These are phyloP conservation scores for Synergus japonicus DNA, from an alignment of 2,888 invertebrate species.

Conservation along the genomic window DNA sequence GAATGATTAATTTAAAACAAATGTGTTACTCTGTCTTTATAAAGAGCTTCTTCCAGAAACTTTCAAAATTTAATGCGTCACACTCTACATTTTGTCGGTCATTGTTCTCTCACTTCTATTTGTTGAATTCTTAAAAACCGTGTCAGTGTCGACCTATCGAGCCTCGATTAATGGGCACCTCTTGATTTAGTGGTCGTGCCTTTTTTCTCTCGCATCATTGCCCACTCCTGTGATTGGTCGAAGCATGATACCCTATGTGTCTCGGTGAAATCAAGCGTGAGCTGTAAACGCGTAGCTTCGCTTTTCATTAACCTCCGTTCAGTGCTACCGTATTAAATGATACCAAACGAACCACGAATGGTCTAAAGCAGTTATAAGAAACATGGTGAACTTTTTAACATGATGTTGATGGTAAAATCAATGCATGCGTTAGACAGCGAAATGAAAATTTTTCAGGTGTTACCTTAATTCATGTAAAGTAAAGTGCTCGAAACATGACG, in stretches of 20 bases:
- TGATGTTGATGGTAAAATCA: not conserved
- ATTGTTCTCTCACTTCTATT: slow-evolving; percentile 5
- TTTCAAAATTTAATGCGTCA: not conserved
- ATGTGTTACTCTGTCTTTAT: not conserved
- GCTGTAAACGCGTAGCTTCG: slow-evolving; percentile 55
- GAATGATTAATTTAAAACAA: not conserved
- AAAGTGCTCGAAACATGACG: not conserved
- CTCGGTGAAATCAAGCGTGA: slow-evolving; percentile 73
- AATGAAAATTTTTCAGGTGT: not conserved
- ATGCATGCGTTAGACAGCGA: not conserved
- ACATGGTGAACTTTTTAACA: slow-evolving; percentile 50
- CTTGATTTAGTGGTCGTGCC: slow-evolving; percentile 67
- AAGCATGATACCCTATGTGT: slow-evolving; percentile 66
- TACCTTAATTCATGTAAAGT: not conserved
- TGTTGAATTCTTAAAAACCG: slow-evolving; percentile 28
- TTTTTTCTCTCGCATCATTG: slow-evolving; percentile 61
- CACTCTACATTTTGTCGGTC: slow-evolving; percentile 13
- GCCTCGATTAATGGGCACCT: slow-evolving; percentile 55
- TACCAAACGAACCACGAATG: slow-evolving; percentile 55
- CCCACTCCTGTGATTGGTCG: slow-evolving; percentile 67
- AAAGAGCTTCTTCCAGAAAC: not conserved
- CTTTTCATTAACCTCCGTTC: slow-evolving; percentile 61
- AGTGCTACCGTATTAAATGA: slow-evolving; percentile 53
- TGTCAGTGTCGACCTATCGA: slow-evolving; percentile 60
- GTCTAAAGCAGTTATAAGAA: slow-evolving; percentile 51